These are phyloP conservation scores for Philaethria dido DNA, from an alignment of 2,888 invertebrate genomes.

Conservation along the genomic window DNA sequence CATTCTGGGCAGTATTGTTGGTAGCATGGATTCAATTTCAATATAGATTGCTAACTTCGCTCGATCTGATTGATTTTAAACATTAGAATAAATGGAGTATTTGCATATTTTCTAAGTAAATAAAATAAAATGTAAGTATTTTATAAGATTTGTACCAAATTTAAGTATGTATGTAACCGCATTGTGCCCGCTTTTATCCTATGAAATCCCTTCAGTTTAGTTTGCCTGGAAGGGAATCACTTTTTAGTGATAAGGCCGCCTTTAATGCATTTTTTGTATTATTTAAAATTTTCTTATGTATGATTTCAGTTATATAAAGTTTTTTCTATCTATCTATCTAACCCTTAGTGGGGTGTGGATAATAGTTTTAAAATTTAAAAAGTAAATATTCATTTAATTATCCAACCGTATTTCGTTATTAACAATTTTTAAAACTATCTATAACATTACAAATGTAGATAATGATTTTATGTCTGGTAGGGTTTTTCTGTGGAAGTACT, in stretches of 20 bases:
- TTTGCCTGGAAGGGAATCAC: too few relatives aligned
- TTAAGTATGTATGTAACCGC: background rate
- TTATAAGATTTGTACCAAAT: background rate
- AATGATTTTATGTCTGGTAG: background rate
- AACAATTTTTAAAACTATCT: background rate
- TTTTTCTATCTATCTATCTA: too few relatives aligned
- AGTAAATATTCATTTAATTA: too few relatives aligned
- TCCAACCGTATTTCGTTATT: too few relatives aligned
- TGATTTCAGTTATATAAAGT: too few relatives aligned
- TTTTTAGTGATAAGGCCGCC: too few relatives aligned
- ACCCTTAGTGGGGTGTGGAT: too few relatives aligned
- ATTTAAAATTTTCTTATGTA: too few relatives aligned
- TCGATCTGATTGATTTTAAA: background rate
- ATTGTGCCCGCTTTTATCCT: too few relatives aligned
- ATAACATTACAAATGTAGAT: background rate
- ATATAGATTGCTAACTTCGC: constrained; percentile 31
- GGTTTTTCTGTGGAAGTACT: background rate
- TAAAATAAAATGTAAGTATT: background rate
- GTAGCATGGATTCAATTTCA: constrained; percentile 37
- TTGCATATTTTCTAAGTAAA: background rate
- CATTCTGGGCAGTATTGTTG: constrained; percentile 35
- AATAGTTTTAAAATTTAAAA: too few relatives aligned
- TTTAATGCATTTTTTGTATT: too few relatives aligned
- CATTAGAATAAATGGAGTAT: background rate
- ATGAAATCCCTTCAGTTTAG: too few relatives aligned